phyloP scores from a whole-genome alignment of 2,888 invertebrate species.

The Eilema caniola region DNA sequence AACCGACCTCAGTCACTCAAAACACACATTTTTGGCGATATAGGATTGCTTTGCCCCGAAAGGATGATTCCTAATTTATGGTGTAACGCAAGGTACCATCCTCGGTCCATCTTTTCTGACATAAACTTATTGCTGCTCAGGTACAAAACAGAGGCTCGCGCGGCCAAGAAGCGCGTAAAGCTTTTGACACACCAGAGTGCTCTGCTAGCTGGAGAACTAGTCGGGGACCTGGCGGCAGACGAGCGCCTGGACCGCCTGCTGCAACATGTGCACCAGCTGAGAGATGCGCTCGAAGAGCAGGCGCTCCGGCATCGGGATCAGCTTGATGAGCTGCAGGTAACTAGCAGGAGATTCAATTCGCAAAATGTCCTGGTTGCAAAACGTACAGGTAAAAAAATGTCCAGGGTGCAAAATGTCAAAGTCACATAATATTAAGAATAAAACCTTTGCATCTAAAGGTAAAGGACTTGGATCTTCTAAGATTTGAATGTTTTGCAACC shows the following conservation, averaged over 20 bases:
- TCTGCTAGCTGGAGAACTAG: slow-evolving; percentile 88
- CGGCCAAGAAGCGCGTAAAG: slow-evolving; percentile 87
- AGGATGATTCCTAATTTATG: background rate
- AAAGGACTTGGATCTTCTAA: too few relatives aligned
- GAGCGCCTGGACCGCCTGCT: slow-evolving; percentile 86
- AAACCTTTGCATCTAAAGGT: too few relatives aligned
- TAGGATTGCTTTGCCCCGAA: background rate
- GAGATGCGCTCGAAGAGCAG: slow-evolving; percentile 88
- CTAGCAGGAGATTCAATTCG: background rate
- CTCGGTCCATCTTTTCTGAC: background rate
- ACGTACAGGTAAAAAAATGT: too few relatives aligned
- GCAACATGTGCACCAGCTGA: slow-evolving; percentile 88
- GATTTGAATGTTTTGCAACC: too few relatives aligned
- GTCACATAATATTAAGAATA: too few relatives aligned
- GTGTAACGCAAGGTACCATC: background rate
- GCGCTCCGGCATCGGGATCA: slow-evolving; percentile 85
- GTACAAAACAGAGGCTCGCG: slow-evolving; percentile 85
- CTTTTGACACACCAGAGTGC: slow-evolving; percentile 90
- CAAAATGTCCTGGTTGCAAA: background rate
- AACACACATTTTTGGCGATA: background rate
- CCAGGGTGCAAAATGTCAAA: background rate
- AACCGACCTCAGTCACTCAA: background rate
- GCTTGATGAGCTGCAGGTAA: slow-evolving; percentile 87
- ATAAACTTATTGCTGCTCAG: slow-evolving; percentile 47
- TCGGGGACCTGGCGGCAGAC: slow-evolving; percentile 87